Evolutionary conservation across 2,888 invertebrate genomes (phyloP).

Genomic region (Blera fallax): DNA sequence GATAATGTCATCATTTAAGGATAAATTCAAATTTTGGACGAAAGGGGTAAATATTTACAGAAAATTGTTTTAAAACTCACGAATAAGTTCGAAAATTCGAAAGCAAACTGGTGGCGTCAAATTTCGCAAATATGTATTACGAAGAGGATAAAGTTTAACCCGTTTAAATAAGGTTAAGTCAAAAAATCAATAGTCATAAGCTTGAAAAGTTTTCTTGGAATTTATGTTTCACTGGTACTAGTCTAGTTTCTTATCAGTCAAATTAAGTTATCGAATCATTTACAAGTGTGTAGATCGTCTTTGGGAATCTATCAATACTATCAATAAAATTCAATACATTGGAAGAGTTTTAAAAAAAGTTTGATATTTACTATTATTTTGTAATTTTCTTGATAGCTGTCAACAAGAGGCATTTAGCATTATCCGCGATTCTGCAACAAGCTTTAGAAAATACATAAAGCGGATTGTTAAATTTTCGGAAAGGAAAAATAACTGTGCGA

Average conservation of each 20-base stretch:
- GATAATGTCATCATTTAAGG: slow-evolving; percentile 81
- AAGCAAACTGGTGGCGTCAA: too few relatives aligned
- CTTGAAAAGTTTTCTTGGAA: background rate
- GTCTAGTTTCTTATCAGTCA: background rate
- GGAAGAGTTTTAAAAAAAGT: background rate
- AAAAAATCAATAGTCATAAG: background rate
- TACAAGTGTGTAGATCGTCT: background rate
- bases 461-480: too few relatives aligned
- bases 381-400: too few relatives aligned
- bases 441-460: too few relatives aligned
- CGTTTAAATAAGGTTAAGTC: background rate
- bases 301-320: background rate
- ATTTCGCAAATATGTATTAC: too few relatives aligned
- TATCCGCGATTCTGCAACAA: too few relatives aligned
- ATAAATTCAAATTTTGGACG: slow-evolving; percentile 81
- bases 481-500: too few relatives aligned
- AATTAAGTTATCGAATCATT: background rate
- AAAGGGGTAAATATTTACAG: slow-evolving; percentile 77
- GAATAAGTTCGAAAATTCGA: background rate
- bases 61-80: background rate
- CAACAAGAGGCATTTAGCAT: too few relatives aligned
- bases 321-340: background rate
- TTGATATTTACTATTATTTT: too few relatives aligned
- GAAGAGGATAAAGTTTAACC: background rate
- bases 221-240: background rate